Conservation (phyloP, 1,140 invertebrate genomes). For the Eubasilissa regina region DNA sequence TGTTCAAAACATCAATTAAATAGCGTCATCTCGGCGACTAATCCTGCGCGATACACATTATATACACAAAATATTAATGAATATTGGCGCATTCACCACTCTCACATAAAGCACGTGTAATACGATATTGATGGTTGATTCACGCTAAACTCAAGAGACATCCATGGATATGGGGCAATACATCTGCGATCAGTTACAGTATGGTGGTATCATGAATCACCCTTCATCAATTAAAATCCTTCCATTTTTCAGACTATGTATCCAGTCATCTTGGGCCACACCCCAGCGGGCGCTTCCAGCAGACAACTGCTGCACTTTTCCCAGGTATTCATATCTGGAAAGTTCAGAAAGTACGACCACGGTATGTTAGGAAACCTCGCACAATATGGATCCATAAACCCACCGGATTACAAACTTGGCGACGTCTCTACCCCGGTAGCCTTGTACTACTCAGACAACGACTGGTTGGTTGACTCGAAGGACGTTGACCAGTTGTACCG, state of each 20-base stretch:
- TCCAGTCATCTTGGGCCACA: constrained; percentile 83
- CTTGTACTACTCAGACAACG: constrained; percentile 82
- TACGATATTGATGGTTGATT: not conserved
- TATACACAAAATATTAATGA: not conserved
- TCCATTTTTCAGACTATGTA: constrained; percentile 76
- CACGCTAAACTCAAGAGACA: not conserved
- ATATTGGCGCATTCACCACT: not conserved
- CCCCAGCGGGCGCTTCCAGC: constrained; percentile 86
- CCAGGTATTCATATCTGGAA: constrained; percentile 72
- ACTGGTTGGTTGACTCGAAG: constrained; percentile 77
- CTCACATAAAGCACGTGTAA: too few species aligned
- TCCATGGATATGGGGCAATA: too few species aligned
- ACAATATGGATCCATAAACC: constrained; percentile 65
- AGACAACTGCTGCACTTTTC: constrained; percentile 85
- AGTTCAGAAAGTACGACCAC: constrained; percentile 65
- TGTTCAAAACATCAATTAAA: too few species aligned
- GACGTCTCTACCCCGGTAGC: constrained; percentile 78
- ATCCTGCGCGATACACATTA: not conserved
- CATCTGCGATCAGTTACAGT: too few species aligned
- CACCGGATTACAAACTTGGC: constrained; percentile 75
- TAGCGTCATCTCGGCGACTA: too few species aligned
- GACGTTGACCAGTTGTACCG: constrained; percentile 75
- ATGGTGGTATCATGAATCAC: too few species aligned
- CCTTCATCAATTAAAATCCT: not conserved
- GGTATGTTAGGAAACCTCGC: constrained; percentile 64